A percentile compares a stretch with the other conserved stretches of the same genome.
These are phyloP conservation scores for Speoplatyrhinus poulsoni DNA, from an alignment of 2,113 vertebrate species.

Conservation along the genomic window DNA sequence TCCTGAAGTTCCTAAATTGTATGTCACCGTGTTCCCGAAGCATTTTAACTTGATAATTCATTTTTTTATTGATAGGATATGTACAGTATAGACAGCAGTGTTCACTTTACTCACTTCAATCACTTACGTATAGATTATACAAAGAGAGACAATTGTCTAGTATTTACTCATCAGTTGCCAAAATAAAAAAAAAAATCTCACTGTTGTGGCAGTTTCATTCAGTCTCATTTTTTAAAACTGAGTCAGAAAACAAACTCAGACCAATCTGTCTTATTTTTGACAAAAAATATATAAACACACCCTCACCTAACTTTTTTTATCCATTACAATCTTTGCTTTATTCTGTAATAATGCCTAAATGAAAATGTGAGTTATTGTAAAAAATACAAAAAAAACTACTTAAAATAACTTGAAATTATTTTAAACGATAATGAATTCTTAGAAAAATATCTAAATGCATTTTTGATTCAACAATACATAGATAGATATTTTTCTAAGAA, in stretches of 20 bases:
- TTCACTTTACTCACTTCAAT: not conserved
- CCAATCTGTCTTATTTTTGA: constrained; percentile 31
- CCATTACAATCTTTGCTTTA: constrained; percentile 34
- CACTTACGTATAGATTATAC: not conserved
- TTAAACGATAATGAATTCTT: constrained; percentile 30
- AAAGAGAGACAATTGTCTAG: not conserved
- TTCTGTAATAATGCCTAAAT: constrained; percentile 26
- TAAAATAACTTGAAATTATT: constrained; percentile 6
- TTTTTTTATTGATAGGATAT: too few relatives aligned
- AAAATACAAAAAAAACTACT: constrained; percentile 8
- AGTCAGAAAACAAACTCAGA: constrained; percentile 38
- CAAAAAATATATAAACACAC: constrained; percentile 40
- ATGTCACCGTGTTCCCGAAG: too few relatives aligned
- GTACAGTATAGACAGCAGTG: too few relatives aligned
- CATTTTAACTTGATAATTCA: too few relatives aligned
- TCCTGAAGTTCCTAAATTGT: too few relatives aligned
- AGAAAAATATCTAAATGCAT: not conserved
- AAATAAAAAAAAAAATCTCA: not conserved
- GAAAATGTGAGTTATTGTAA: constrained; percentile 37
- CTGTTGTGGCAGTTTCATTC: constrained; percentile 11
- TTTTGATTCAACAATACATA: too few relatives aligned
- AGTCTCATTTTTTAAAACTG: constrained; percentile 13
- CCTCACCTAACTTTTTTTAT: constrained; percentile 46
- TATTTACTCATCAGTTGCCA: not conserved
- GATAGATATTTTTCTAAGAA: too few relatives aligned